Evolutionary conservation across 2,797 vertebrate species (phyloP).

Genomic region (Staurois parvus): DNA sequence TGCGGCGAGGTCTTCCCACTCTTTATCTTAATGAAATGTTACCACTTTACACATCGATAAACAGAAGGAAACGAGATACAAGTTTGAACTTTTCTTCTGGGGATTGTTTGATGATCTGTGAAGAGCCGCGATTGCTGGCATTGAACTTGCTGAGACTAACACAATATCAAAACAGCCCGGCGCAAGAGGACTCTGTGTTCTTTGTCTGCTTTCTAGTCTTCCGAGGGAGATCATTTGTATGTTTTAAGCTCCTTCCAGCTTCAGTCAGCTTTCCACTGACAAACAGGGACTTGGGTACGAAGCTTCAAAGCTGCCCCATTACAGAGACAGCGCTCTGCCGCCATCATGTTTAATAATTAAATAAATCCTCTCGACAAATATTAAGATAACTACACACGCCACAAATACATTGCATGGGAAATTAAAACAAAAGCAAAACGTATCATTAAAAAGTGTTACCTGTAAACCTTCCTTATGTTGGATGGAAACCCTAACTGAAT

Average conservation of each 20-base stretch:
- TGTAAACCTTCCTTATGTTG: too few relatives aligned
- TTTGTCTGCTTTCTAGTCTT: constrained; percentile 26
- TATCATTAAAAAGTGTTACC: too few relatives aligned
- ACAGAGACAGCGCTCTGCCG: not conserved
- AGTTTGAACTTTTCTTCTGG: constrained; percentile 57
- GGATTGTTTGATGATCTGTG: constrained; percentile 61
- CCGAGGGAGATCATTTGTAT: constrained; percentile 47
- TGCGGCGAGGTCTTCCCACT: constrained; percentile 36
- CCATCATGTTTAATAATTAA: constrained; percentile 47
- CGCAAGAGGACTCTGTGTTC: constrained; percentile 38
- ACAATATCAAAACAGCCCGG: constrained; percentile 52
- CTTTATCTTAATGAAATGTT: constrained; percentile 62
- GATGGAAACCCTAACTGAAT: too few relatives aligned
- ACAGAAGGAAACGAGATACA: constrained; percentile 56
- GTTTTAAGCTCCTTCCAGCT: constrained; percentile 51
- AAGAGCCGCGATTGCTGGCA: constrained; percentile 38
- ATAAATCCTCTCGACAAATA: not conserved
- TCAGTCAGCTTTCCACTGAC: constrained; percentile 44
- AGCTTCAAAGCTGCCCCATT: constrained; percentile 46
- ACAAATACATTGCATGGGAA: too few relatives aligned
- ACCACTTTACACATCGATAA: constrained; percentile 60
- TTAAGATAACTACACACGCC: too few relatives aligned
- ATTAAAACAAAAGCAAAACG: too few relatives aligned
- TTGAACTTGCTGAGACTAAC: constrained; percentile 57
- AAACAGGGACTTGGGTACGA: constrained; percentile 22